Conservation (phyloP, 2,113 vertebrate genomes). For the Sminthopsis crassicaudata region DNA sequence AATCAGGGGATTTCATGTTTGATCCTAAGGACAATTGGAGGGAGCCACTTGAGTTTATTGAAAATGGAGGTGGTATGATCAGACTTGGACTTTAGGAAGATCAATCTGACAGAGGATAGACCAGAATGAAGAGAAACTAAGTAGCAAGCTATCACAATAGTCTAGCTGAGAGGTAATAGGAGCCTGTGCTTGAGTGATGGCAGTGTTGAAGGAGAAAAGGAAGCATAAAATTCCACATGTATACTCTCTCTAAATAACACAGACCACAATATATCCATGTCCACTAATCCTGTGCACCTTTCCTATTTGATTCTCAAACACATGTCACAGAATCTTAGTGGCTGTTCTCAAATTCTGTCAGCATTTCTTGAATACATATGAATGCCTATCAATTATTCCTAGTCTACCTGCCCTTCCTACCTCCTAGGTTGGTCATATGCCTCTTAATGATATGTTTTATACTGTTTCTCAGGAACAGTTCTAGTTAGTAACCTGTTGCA, state of each 20-base stretch:
- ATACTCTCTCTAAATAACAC: background rate
- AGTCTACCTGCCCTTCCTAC: background rate
- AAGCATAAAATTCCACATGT: background rate
- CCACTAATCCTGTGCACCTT: background rate
- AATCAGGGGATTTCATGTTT: background rate
- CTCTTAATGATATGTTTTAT: background rate
- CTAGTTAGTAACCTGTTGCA: background rate
- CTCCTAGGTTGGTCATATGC: background rate
- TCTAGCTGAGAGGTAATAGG: background rate
- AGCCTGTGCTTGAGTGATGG: background rate
- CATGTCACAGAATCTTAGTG: background rate
- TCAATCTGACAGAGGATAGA: background rate
- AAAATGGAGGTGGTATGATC: background rate
- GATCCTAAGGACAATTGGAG: background rate
- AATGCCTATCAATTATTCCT: background rate
- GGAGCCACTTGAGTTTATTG: background rate
- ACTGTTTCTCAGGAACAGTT: background rate
- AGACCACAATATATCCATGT: background rate
- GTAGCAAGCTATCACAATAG: background rate
- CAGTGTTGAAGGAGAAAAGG: background rate
- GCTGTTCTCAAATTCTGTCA: background rate
- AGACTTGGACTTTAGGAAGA: background rate
- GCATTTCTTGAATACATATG: background rate
- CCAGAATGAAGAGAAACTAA: background rate
- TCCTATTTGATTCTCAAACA: background rate